Evolutionary conservation across 2,113 vertebrate genomes (phyloP), one percentile per base, ranked within the genome.

Genomic region (Dromiciops gliroides): DNA sequence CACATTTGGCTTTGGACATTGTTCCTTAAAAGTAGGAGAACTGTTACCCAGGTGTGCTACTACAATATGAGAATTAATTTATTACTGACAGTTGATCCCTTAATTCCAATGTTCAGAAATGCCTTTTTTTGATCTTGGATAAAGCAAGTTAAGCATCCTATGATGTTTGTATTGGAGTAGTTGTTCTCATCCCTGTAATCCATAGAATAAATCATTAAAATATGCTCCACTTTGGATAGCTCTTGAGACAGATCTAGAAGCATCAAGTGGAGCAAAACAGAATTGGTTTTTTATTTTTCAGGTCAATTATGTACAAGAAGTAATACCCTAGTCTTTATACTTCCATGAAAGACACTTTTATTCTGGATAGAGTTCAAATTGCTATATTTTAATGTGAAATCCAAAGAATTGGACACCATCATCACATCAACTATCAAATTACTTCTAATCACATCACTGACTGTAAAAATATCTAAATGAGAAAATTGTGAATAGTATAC

Each of bases 161-260:
- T 93, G 90, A 92, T 88, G 11, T 51, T 31, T 90, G 0, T 91
- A n/a, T 96, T 91, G 95, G 93, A 95, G 51, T 51, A 91, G 44
- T 90, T 11, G 91, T 90, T 28, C 9, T 83, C 52, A 44, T 1
- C 50, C 19, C 23, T 50, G 8, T 75, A 26, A 90, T 23, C 26
- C n/a, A 93, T 53, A 83, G 48, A 96, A 89, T 11, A 51, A 52
- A 89, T 48, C 89, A 89, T 60, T 92, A 52, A 24, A 90, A 91
- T 93, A 89, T 67, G 9, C 12, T 37, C 16, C 10, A 91, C 22
- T 91, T 91, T 94, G 51, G 52, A 4, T 7, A 12, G 48, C 8
- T 75, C 50, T 49, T 92, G 26, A 93, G 52, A 93, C 8, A 91
- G 51, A 0, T 47, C 26, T 31, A 94, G 50, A 92, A 25, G 52